A percentile compares a stretch with the other conserved stretches of the same genome.
Conservation (phyloP, 2,113 vertebrate species). For the Daphoenositta chrysoptera region DNA sequence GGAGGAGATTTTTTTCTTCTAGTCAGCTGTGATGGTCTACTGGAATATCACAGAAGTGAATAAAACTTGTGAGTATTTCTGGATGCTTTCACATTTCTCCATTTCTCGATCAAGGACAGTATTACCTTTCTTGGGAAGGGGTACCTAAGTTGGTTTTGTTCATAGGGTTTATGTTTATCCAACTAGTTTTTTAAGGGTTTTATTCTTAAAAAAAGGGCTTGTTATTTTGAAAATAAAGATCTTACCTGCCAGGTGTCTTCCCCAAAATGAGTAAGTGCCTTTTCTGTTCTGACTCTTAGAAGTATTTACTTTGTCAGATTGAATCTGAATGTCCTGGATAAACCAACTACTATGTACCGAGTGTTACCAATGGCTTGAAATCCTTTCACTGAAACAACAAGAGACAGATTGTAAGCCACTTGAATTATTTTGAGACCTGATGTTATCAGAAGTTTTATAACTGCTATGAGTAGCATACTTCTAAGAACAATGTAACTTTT, state of each 20-base stretch:
- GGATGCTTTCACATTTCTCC: not conserved
- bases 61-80: not conserved
- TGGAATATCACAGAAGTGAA: not conserved
- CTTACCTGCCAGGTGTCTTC: constrained; percentile 52
- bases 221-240: constrained; percentile 42
- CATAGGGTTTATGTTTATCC: constrained; percentile 3
- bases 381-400: constrained; percentile 5
- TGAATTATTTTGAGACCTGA: constrained; percentile 24
- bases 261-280: constrained; percentile 65
- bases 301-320: constrained; percentile 51
- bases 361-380: constrained; percentile 35
- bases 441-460: constrained; percentile 8
- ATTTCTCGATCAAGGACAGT: not conserved
- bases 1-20: not conserved
- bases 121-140: not conserved
- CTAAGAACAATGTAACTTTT: constrained; percentile 62
- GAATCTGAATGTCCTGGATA: constrained; percentile 43
- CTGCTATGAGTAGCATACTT: constrained; percentile 34
- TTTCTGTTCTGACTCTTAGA: constrained; percentile 64
- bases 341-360: not conserved
- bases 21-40: not conserved
- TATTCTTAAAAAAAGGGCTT: constrained; percentile 63
- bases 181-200: not conserved
- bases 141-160: not conserved
- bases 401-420: constrained; percentile 42